Base-by-base conservation (phyloP, 2,113 vertebrate genomes). In the Micronycteris hirsuta region DNA sequence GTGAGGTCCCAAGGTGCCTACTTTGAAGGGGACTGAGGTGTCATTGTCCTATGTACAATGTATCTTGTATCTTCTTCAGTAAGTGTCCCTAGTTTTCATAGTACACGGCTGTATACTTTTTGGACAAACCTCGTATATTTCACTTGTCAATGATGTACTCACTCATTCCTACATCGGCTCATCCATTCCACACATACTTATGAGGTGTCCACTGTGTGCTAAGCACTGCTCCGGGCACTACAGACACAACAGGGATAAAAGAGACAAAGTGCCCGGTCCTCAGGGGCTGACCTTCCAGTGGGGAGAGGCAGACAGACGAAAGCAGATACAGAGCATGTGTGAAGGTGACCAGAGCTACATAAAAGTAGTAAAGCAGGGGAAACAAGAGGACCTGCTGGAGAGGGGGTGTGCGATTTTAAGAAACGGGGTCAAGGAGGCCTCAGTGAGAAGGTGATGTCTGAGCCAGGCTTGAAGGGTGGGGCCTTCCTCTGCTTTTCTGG, bases 311-410 rank as follows among this genome's bases (percentile, higher is more conserved):
- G 16, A 28, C 68, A 6, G 2, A 8, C 0, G 8, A 14, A 52
- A 43, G 33, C 2, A 45, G 12, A 9, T 13, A 1, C 0, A 61
- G 68, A 67, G 33, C 5, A 3, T 6, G 9, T 24, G 16, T 33
- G 61, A 91, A 49, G 36, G 52, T 45, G 54, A 12, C 20, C 41
- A 77, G 73, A 54, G 36, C 26, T 11, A 3, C 2, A 12, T 36
- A 14, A 81, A 87, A 54, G 36, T 9, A 49, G n/a, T 5, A 33
- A 87, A 24, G 43, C 20, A 17, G 47, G 74, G 41, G 31, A 36
- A 17, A 5, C 5, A 5, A 7, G 1, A 20, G 63, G 76, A 15
- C 15, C 13, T 17, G 41, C 41, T 38, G 7, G 28, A 58, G 41
- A 26, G 17, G 41, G 28, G 1, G 45, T 14, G 1, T 45, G 28